phyloP scores from a whole-genome alignment of 2,113 vertebrate genomes.

The Pseudorasbora parva region DNA sequence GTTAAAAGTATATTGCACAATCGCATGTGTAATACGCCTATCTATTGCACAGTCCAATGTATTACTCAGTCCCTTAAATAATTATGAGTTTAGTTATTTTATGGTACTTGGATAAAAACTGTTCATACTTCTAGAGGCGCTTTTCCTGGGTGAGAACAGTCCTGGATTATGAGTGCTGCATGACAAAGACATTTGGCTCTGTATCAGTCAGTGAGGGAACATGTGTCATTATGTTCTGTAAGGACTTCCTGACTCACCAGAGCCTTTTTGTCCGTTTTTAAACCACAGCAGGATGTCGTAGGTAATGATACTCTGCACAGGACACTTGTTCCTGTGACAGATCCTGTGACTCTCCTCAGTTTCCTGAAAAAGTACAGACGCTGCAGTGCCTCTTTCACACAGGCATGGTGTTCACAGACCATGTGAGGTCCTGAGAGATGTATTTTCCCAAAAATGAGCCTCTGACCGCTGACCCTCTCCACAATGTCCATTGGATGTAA shows the following conservation, averaged over 20 bases:
- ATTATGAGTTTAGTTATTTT: too few species aligned
- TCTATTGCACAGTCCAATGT: too few species aligned
- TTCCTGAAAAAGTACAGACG: neutral
- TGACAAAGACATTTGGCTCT: neutral
- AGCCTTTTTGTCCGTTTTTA: neutral
- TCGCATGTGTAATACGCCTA: too few species aligned
- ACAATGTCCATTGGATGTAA: neutral
- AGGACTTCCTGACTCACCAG: too few species aligned
- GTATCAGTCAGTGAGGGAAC: neutral
- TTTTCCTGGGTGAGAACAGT: too few species aligned
- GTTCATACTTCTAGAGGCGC: too few species aligned
- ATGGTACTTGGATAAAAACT: too few species aligned
- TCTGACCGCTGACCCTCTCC: neutral
- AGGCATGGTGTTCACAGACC: neutral
- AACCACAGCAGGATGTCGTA: neutral
- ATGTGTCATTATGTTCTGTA: neutral
- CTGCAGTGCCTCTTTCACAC: neutral
- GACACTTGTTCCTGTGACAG: neutral
- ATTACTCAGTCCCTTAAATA: too few species aligned
- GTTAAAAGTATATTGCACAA: too few species aligned
- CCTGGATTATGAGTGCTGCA: conserved; percentile 59
- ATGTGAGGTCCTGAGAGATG: neutral
- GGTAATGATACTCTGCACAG: neutral
- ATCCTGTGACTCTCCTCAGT: neutral
- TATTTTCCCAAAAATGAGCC: neutral